Evolutionary conservation across 2,113 vertebrate species (phyloP).

Genomic region (Misgurnus mizolepis): DNA sequence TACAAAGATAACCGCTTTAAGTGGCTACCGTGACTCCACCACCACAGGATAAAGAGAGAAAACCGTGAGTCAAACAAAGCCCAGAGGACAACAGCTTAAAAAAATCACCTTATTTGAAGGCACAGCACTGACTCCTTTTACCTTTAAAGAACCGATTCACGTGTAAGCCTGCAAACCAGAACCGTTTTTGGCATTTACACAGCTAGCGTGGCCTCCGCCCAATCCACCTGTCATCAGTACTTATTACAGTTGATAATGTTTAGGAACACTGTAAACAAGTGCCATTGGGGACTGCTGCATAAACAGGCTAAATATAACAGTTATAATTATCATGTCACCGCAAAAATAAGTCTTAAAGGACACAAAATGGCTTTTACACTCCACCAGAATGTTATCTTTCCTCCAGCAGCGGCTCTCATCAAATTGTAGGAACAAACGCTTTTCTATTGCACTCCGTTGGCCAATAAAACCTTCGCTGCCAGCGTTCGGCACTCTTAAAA

Average conservation of each 20-base stretch:
- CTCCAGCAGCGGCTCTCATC: background rate
- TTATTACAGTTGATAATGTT: background rate
- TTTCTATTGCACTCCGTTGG: background rate
- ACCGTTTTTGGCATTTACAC: background rate
- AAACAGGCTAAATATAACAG: background rate
- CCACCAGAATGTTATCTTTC: background rate
- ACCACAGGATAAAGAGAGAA: background rate
- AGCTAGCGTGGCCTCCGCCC: background rate
- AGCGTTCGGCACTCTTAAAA: background rate
- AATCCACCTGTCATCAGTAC: background rate
- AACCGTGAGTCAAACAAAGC: constrained; percentile 22
- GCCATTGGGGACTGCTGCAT: background rate
- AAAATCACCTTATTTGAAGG: constrained; percentile 8
- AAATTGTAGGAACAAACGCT: background rate
- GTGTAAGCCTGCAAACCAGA: background rate
- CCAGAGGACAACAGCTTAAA: background rate
- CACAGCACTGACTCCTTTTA: background rate
- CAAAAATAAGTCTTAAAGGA: background rate
- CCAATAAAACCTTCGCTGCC: background rate
- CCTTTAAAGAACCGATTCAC: background rate
- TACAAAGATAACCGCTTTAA: constrained; percentile 69
- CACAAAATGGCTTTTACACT: background rate
- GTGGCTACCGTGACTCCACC: constrained; percentile 58
- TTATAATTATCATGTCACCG: background rate
- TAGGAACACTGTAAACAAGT: background rate